Conservation (phyloP, 1,140 invertebrate genomes). For the Tribolium madens region DNA sequence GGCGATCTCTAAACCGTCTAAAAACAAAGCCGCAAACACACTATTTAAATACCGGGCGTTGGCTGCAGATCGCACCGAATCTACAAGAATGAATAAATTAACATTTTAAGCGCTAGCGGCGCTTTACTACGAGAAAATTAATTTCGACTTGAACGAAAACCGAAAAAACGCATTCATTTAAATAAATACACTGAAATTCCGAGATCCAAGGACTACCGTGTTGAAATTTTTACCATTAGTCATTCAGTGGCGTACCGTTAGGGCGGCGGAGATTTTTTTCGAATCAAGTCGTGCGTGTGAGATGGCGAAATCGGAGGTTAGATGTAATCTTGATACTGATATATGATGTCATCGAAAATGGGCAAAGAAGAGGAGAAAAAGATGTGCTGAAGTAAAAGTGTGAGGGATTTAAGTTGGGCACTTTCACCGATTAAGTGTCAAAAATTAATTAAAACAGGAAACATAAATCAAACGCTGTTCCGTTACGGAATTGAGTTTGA, state of each 20-base stretch:
- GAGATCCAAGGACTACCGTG: slow-evolving; percentile 19
- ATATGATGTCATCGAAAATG: slow-evolving; percentile 20
- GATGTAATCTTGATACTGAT: not conserved
- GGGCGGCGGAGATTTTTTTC: not conserved
- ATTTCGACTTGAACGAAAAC: not conserved
- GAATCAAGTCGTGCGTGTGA: slow-evolving; percentile 7
- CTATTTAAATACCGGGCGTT: not conserved
- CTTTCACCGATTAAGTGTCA: slow-evolving; percentile 26
- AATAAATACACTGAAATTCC: not conserved
- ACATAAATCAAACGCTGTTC: slow-evolving; percentile 8
- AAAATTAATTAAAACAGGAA: slow-evolving; percentile 28
- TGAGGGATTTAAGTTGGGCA: slow-evolving; percentile 20
- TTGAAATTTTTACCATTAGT: slow-evolving; percentile 19
- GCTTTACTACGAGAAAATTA: slow-evolving; percentile 11
- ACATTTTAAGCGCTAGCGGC: not conserved
- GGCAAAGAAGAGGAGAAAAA: not conserved
- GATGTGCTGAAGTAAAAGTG: slow-evolving; percentile 43
- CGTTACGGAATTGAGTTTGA: slow-evolving; percentile 1
- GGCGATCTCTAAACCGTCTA: slow-evolving; percentile 16
- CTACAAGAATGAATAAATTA: slow-evolving; percentile 3
- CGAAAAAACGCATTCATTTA: slow-evolving; percentile 18
- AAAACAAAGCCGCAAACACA: not conserved
- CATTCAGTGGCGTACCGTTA: not conserved
- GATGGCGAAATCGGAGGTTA: not conserved
- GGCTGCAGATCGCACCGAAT: slow-evolving; percentile 11